Percentiles rank a stretch among this genome's conserved stretches.
phyloP scores from a whole-genome alignment of 2,113 vertebrate species.

The Chaetorhynchus papuensis region DNA sequence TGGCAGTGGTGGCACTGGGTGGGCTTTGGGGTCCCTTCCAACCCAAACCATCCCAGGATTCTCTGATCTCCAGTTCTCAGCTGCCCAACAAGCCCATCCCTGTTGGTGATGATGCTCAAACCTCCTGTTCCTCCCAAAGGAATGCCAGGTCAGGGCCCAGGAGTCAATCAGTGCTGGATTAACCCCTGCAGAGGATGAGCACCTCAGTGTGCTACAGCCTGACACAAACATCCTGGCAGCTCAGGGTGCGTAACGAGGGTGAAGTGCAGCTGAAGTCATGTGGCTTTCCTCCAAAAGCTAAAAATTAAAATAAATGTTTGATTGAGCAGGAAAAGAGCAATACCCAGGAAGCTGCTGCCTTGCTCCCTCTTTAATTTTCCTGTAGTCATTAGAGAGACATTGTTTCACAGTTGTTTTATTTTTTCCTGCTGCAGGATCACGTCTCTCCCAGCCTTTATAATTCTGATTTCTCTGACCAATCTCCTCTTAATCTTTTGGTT shows the following conservation, averaged over 20 bases:
- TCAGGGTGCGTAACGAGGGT: background rate
- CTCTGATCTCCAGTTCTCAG: background rate
- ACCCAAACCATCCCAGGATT: background rate
- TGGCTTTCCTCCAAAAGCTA: background rate
- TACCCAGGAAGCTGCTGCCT: background rate
- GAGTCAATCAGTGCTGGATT: background rate
- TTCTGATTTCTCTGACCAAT: background rate
- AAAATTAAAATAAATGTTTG: background rate
- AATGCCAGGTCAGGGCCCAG: fast-evolving
- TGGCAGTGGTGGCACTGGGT: fast-evolving
- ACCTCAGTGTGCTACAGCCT: background rate
- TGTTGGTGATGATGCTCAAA: background rate
- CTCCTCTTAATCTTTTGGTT: background rate
- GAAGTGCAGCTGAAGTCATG: background rate
- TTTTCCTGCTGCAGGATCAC: background rate
- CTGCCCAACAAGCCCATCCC: background rate
- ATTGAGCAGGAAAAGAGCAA: background rate
- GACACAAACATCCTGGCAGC: background rate
- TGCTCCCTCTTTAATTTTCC: background rate
- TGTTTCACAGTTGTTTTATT: background rate
- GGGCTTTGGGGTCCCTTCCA: fast-evolving
- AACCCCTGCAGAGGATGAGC: background rate
- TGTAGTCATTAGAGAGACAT: background rate
- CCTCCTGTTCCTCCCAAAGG: background rate
- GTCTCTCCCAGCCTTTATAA: background rate